phyloP scores from a whole-genome alignment of 2,797 vertebrate species.

The Anguilla megastoma region DNA sequence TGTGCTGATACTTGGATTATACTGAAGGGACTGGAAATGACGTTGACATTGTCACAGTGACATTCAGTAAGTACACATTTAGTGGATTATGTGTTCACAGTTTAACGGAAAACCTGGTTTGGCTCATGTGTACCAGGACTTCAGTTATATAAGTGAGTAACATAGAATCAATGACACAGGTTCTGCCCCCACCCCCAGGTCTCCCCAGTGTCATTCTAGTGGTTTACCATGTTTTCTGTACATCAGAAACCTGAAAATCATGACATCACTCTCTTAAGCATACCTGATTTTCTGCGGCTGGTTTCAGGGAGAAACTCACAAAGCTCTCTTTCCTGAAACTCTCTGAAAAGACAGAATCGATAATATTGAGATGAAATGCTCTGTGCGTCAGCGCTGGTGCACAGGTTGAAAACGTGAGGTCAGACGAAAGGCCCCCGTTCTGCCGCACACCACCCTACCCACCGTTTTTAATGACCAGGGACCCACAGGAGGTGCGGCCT shows the following conservation, averaged over 20 bases:
- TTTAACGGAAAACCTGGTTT: neutral
- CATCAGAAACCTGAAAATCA: constrained; percentile 1
- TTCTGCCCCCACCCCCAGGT: neutral
- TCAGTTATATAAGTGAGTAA: neutral
- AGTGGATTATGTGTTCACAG: constrained; percentile 15
- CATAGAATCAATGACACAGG: neutral
- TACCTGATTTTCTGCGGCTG: constrained; percentile 68
- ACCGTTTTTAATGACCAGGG: constrained; percentile 80
- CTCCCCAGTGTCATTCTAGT: neutral
- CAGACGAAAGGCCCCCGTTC: neutral
- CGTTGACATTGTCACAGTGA: constrained; percentile 24
- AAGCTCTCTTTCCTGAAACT: constrained; percentile 70
- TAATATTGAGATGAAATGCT: neutral
- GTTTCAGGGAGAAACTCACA: constrained; percentile 70
- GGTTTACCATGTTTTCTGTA: neutral
- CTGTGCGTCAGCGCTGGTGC: neutral
- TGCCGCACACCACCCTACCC: constrained; percentile 5
- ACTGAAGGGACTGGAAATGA: constrained; percentile 8
- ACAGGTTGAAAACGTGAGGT: neutral
- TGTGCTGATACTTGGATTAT: neutral
- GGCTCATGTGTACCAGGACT: neutral
- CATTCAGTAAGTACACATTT: constrained; percentile 4
- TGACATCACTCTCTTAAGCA: constrained; percentile 21
- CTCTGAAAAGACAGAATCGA: constrained; percentile 58
- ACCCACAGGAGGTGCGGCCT: constrained; percentile 58